Percentiles rank a stretch among this genome's conserved stretches.
These are phyloP conservation scores for Muricea muricata DNA, from an alignment of 92 coral and sea anemone species.

Conservation along the genomic window DNA sequence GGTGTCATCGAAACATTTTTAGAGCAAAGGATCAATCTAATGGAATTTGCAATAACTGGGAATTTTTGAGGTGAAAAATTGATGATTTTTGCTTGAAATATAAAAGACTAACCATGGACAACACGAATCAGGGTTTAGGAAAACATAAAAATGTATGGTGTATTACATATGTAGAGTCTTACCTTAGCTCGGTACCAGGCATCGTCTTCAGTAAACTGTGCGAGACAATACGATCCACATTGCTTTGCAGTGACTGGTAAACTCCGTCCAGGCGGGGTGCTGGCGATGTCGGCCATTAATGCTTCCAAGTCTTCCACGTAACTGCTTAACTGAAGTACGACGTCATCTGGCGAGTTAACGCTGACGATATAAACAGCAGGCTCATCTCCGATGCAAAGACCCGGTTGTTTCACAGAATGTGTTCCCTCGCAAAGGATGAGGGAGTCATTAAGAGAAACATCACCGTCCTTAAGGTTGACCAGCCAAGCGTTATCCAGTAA, in stretches of 20 bases:
- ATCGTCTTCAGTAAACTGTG: constrained; percentile 76
- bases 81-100: too few relatives aligned
- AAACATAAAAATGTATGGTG: too few relatives aligned
- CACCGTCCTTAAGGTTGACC: constrained; percentile 71
- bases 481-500: constrained; percentile 71
- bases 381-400: constrained; percentile 4
- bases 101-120: too few relatives aligned
- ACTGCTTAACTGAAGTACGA: constrained; percentile 76
- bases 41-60: too few relatives aligned
- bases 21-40: too few relatives aligned
- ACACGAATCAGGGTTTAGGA: too few relatives aligned
- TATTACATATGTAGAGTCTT: too few relatives aligned
- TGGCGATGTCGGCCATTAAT: constrained; percentile 81
- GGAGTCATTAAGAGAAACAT: constrained; percentile 45
- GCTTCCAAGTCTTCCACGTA: constrained; percentile 67
- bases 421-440: neutral
- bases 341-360: constrained; percentile 68
- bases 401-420: neutral
- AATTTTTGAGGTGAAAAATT: too few relatives aligned
- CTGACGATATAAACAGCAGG: constrained; percentile 9
- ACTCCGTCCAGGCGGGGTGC: constrained; percentile 19
- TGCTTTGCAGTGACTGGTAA: constrained; percentile 26
- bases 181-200: constrained; percentile 80
- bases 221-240: constrained; percentile 63
- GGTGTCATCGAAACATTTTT: too few relatives aligned